A percentile compares a stretch with the other conserved stretches of the same genome.
These are phyloP conservation scores for Mamestra brassicae DNA, from an alignment of 2,888 invertebrate species.

Conservation along the genomic window DNA sequence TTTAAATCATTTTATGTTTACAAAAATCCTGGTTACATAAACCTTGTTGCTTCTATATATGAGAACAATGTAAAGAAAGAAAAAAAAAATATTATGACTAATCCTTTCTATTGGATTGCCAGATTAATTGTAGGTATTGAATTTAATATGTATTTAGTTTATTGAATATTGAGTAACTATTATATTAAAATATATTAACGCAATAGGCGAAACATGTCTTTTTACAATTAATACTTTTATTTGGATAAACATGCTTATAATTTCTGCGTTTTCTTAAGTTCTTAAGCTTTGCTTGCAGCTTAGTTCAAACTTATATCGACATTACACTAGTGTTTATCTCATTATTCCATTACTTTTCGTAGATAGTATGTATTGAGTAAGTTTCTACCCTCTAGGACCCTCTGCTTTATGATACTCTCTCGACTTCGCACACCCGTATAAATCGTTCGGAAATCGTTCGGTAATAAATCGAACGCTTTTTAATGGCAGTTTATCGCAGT, in stretches of 20 bases:
- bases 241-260: neutral
- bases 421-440: conserved; percentile 72
- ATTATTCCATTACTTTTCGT: conserved; percentile 49
- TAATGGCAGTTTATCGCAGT: conserved; percentile 90
- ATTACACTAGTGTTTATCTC: conserved; percentile 44
- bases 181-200: neutral
- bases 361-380: conserved; percentile 49
- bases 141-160: neutral
- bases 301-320: conserved; percentile 9
- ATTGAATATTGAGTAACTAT: neutral
- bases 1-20: no score
- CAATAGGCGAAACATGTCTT: neutral
- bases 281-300: neutral
- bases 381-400: conserved; percentile 60
- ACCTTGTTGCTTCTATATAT: no score
- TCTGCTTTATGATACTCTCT: conserved; percentile 65
- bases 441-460: conserved; percentile 88
- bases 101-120: neutral
- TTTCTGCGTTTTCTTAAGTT: neutral
- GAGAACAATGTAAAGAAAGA: no score
- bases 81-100: no score
- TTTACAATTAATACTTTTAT: neutral
- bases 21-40: no score
- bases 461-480: conserved; percentile 91
- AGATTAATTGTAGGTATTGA: conserved; percentile 8